Conservation (phyloP, 2,113 vertebrate genomes). For the Poecile atricapillus region DNA sequence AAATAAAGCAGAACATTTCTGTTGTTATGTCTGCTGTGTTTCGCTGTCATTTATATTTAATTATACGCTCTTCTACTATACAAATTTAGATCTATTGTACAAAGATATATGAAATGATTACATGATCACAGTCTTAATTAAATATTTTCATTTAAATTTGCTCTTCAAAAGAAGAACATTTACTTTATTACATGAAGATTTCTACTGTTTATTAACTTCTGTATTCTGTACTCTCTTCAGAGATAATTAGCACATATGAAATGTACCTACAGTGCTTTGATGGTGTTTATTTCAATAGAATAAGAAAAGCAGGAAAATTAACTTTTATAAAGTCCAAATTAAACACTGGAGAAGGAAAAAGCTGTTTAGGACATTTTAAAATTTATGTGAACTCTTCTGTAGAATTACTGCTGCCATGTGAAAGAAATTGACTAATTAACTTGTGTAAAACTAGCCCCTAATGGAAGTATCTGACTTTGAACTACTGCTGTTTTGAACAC, state of each 20-base stretch:
- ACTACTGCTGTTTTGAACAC: slow-evolving; percentile 23
- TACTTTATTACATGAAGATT: not conserved
- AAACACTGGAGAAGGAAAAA: not conserved
- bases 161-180: not conserved
- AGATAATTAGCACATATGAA: not conserved
- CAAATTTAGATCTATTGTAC: not conserved
- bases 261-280: not conserved
- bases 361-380: not conserved
- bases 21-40: not conserved
- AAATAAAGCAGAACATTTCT: not conserved
- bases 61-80: not conserved
- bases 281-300: not conserved
- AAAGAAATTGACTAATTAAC: slow-evolving; percentile 56
- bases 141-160: not conserved
- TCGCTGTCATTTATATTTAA: not conserved
- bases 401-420: not conserved
- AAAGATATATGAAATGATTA: not conserved
- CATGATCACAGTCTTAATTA: not conserved
- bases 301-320: not conserved
- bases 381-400: not conserved
- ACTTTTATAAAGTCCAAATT: not conserved
- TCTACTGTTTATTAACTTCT: not conserved
- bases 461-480: slow-evolving; percentile 53
- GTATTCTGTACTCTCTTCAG: not conserved
- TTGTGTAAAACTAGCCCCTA: slow-evolving; percentile 21